phyloP scores from a whole-genome alignment of 2,888 invertebrate species.

The Chloroclysta siterata region DNA sequence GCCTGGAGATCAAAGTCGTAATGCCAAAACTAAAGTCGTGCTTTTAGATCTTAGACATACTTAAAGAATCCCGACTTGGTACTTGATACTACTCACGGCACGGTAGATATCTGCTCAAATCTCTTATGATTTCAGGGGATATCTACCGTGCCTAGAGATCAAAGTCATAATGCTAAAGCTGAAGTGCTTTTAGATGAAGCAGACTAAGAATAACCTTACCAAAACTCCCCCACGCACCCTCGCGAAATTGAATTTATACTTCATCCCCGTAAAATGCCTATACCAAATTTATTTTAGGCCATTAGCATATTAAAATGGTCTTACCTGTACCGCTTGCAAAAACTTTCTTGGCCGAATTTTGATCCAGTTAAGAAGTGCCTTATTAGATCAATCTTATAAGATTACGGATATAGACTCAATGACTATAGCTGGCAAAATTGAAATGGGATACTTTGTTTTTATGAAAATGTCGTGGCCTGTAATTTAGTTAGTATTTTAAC shows the following conservation, averaged over 20 bases:
- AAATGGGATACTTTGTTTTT: background rate
- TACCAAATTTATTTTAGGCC: slow-evolving; percentile 78
- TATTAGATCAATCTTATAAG: slow-evolving; percentile 5
- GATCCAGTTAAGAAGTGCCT: slow-evolving; percentile 17
- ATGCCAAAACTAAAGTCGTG: too few relatives aligned
- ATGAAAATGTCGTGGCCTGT: background rate
- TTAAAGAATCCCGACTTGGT: too few relatives aligned
- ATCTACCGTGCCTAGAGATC: too few relatives aligned
- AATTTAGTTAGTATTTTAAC: too few relatives aligned
- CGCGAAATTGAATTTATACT: slow-evolving; percentile 76
- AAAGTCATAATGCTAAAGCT: too few relatives aligned
- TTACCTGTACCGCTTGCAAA: slow-evolving; percentile 64
- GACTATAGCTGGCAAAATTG: background rate
- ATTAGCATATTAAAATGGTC: slow-evolving; percentile 81
- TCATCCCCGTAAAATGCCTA: slow-evolving; percentile 77
- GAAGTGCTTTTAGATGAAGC: background rate
- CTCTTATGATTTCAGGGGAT: too few relatives aligned
- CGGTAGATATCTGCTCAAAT: too few relatives aligned
- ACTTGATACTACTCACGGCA: too few relatives aligned
- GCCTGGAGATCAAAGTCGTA: too few relatives aligned
- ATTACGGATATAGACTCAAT: background rate
- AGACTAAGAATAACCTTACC: background rate
- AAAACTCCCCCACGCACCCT: slow-evolving; percentile 35
- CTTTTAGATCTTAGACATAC: too few relatives aligned
- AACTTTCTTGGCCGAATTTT: slow-evolving; percentile 28